Conservation (phyloP, 2,888 invertebrate species). For the Chrysolina americana region DNA sequence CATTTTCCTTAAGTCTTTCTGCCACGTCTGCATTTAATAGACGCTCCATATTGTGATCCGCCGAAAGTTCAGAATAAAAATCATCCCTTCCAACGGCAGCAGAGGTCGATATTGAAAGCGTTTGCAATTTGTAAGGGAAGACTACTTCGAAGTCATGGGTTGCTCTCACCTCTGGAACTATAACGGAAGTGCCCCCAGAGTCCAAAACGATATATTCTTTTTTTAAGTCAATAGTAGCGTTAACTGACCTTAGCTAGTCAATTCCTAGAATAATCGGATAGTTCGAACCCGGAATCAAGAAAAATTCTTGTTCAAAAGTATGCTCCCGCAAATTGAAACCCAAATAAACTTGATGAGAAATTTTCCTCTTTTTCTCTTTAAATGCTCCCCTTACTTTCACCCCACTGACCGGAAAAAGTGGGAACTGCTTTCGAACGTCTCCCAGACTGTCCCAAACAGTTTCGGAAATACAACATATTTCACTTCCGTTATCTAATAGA, state of each 20-base stretch:
- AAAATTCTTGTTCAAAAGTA: background rate
- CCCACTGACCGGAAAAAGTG: background rate
- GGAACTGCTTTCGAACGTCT: background rate
- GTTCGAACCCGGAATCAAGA: background rate
- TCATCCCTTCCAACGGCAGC: background rate
- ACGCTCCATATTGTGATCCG: background rate
- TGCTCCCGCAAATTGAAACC: background rate
- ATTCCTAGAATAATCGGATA: conserved; percentile 2
- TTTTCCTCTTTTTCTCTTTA: background rate
- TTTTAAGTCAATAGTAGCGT: background rate
- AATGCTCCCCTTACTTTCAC: background rate
- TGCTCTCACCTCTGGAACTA: background rate
- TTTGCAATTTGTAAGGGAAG: background rate
- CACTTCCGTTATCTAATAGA: background rate
- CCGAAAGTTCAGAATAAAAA: background rate
- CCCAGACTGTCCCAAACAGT: background rate
- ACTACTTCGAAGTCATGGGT: background rate
- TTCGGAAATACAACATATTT: background rate
- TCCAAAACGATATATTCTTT: background rate
- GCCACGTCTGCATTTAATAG: background rate
- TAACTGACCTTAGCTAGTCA: background rate
- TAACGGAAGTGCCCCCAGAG: background rate
- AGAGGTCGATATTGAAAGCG: background rate
- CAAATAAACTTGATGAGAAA: background rate
- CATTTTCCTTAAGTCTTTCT: background rate